These are phyloP conservation scores for Parelbella ahira DNA, from an alignment of 2,888 invertebrate species.

Conservation along the genomic window DNA sequence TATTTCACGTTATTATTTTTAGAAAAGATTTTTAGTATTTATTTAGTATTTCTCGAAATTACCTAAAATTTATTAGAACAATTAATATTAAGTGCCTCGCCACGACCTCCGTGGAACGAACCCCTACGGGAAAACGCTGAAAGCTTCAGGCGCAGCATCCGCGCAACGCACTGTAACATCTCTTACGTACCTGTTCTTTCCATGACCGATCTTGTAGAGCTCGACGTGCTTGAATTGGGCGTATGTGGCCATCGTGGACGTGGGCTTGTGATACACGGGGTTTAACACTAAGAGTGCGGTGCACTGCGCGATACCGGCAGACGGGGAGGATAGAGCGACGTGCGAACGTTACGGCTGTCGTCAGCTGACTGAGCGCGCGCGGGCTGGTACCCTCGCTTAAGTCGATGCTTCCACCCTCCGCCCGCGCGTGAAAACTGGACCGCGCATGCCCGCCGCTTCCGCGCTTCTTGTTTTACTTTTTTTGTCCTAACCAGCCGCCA, in stretches of 20 bases:
- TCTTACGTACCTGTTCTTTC: constrained; percentile 89
- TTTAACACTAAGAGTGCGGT: constrained; percentile 37
- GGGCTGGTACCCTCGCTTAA: constrained; percentile 66
- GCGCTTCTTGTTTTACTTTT: constrained; percentile 46
- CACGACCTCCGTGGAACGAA: too few relatives aligned
- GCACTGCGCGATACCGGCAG: constrained; percentile 37
- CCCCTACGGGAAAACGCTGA: constrained; percentile 25
- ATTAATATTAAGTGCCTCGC: too few relatives aligned
- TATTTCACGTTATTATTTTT: too few relatives aligned
- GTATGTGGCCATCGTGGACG: constrained; percentile 89
- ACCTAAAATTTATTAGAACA: too few relatives aligned
- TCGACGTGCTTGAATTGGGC: constrained; percentile 96
- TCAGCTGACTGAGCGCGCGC: constrained; percentile 79
- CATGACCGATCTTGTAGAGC: constrained; percentile 95
- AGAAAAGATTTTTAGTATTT: too few relatives aligned
- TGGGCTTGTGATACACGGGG: constrained; percentile 33
- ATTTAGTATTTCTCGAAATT: too few relatives aligned
- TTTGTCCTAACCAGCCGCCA: constrained; percentile 38
- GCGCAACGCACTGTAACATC: constrained; percentile 36
- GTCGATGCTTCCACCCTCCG: constrained; percentile 75
- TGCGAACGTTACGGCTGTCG: constrained; percentile 51
- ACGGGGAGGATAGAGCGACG: constrained; percentile 36
- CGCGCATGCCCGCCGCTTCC: constrained; percentile 66
- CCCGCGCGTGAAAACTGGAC: constrained; percentile 59
- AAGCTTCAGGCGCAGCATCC: constrained; percentile 44